phyloP scores from a whole-genome alignment of 2,888 invertebrate genomes.

The Pyralis farinalis region DNA sequence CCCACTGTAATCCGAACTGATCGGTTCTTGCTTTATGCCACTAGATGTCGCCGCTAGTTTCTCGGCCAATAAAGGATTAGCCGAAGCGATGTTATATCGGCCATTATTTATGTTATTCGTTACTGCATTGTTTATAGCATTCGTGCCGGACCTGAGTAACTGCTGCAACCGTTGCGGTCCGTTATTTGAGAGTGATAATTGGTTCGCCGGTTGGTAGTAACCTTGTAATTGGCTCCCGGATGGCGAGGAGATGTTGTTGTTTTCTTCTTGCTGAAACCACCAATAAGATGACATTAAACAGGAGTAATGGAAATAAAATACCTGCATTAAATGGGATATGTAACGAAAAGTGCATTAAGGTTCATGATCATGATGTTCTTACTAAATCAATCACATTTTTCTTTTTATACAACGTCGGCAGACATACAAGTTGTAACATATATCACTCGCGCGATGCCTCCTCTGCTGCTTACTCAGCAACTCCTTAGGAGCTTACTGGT shows the following conservation, averaged over 20 bases:
- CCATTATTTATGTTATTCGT: conserved; percentile 77
- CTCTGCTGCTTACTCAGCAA: too few species aligned
- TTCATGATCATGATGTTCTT: too few species aligned
- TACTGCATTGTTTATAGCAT: conserved; percentile 69
- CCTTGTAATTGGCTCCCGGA: conserved; percentile 63
- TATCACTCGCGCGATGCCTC: too few species aligned
- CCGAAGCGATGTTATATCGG: conserved; percentile 90
- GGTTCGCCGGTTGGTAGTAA: conserved; percentile 67
- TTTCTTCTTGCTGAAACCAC: conserved; percentile 76
- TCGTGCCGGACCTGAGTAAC: conserved; percentile 66
- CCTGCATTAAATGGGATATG: too few species aligned
- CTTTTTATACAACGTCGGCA: too few species aligned
- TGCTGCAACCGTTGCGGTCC: conserved; percentile 72
- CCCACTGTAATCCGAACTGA: conserved; percentile 73
- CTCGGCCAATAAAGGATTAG: conserved; percentile 93
- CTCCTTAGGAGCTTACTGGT: too few species aligned
- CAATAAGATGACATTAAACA: not conserved
- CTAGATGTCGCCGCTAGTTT: conserved; percentile 88
- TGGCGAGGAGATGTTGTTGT: conserved; percentile 73
- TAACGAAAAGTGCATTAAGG: too few species aligned
- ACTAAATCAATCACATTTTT: too few species aligned
- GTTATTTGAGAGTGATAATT: conserved; percentile 57
- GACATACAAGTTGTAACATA: too few species aligned
- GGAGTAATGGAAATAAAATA: too few species aligned
- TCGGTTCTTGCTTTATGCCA: conserved; percentile 79